Conservation (phyloP, 2,113 vertebrate species). For the Pachyramphus minor region DNA sequence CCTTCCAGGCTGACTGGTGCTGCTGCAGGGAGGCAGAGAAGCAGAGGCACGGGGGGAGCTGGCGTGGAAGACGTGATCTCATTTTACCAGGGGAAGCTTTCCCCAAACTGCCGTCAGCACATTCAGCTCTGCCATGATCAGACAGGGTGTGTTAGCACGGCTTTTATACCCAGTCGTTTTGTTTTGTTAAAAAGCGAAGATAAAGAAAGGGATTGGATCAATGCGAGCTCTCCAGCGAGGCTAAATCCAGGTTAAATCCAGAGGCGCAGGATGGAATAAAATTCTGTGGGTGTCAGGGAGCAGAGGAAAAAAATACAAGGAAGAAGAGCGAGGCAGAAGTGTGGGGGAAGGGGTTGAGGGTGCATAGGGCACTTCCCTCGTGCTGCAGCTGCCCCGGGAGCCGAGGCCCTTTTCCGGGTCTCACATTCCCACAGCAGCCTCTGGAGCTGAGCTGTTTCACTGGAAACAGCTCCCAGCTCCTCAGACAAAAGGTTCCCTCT, state of each 20-base stretch:
- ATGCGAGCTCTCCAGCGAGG: not conserved
- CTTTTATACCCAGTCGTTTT: not conserved
- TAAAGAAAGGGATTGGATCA: not conserved
- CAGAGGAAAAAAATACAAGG: accelerated
- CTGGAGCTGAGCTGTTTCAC: not conserved
- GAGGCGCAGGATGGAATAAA: not conserved
- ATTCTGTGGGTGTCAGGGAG: not conserved
- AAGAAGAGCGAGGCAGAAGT: not conserved
- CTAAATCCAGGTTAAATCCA: not conserved
- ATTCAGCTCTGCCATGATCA: accelerated
- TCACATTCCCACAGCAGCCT: not conserved
- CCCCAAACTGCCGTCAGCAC: accelerated
- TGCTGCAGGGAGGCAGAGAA: not conserved
- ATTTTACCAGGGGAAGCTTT: not conserved
- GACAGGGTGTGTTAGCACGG: not conserved
- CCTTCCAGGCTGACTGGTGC: not conserved
- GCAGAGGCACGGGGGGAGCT: not conserved
- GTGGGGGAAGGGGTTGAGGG: not conserved
- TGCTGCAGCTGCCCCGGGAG: not conserved
- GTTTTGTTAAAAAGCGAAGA: not conserved
- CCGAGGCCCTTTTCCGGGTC: not conserved
- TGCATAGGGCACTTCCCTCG: not conserved
- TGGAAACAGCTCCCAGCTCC: not conserved
- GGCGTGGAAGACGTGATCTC: accelerated
- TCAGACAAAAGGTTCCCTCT: conserved; percentile 11